Evolutionary conservation across 2,888 invertebrate species (phyloP), one percentile per base, ranked within the genome.

Genomic region (Xanthorhoe spadicearia): DNA sequence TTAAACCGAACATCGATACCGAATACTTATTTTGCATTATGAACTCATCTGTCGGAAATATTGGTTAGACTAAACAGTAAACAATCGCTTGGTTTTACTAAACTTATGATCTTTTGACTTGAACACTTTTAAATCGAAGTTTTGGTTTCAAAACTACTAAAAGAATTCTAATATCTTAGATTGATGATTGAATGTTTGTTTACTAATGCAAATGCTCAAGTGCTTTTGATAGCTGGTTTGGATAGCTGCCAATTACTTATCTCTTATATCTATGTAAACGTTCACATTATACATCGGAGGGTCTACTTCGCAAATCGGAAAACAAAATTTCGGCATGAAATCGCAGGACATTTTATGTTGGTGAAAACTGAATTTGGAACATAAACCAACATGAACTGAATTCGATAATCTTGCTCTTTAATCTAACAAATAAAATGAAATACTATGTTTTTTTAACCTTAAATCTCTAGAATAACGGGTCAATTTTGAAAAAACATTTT

Each of bases 131-230:
- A 18, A 49, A 18, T 48, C 10, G 46, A 43, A 8, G 38, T 15
- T 17, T 38, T 19, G 35, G 55, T 60, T 64, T 32, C 18, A 62
- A 56, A 59, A 18, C 43, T 55, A 60, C 68, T 61, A 23, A 56
- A 60, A 38, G 19, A 46, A 50, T 56, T 57, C 13, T 52, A 64
- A 66, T 61, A 15, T 17, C 48, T 48, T 52, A 60, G 64, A 68
- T 66, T 61, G 66, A 64, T 64, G 68, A 66, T 60, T 69, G 71
- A 66, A 60, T 55, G 64, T 65, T 66, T 71, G 69, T 67, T 68
- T 71, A 64, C 61, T 3, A 32, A 53, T 54, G 28, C 46, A 50
- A 60, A 66, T 59, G 50, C 55, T 66, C 55, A 55, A 55, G 35
- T 60, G 61, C 59, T 59, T 50, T 32, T 53, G 67, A 64, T 61